Conservation (phyloP, 2,113 vertebrate genomes). For the Hippocampus comes region DNA sequence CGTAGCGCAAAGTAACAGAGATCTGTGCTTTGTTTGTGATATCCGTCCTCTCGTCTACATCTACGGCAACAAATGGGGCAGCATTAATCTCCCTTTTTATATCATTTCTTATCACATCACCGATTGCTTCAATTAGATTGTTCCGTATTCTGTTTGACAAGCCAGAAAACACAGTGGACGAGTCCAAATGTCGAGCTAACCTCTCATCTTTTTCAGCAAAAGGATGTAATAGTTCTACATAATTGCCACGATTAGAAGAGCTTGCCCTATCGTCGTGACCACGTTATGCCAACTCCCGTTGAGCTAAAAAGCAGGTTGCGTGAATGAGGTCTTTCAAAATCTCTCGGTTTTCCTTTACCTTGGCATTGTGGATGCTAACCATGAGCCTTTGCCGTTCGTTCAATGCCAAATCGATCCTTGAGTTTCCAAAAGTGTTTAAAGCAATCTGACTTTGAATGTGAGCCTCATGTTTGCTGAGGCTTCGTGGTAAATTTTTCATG, state of each 20-base stretch:
- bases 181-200: no score
- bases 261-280: not conserved
- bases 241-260: not conserved
- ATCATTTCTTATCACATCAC: no score
- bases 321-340: not conserved
- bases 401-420: not conserved
- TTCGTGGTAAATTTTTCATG: not conserved
- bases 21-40: no score
- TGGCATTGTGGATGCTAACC: not conserved
- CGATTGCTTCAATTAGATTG: no score
- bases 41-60: no score
- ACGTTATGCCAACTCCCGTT: not conserved
- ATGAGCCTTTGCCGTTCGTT: not conserved
- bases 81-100: no score
- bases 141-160: no score
- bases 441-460: not conserved
- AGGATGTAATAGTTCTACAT: not conserved
- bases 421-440: not conserved
- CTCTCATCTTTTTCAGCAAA: no score
- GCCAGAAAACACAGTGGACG: no score
- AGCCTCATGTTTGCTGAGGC: not conserved
- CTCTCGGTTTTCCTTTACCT: not conserved
- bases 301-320: not conserved
- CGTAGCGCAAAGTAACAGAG: no score
- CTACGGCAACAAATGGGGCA: no score